Base-by-base conservation (phyloP, 2,888 invertebrate species). In the Apomyelois bistriatella region DNA sequence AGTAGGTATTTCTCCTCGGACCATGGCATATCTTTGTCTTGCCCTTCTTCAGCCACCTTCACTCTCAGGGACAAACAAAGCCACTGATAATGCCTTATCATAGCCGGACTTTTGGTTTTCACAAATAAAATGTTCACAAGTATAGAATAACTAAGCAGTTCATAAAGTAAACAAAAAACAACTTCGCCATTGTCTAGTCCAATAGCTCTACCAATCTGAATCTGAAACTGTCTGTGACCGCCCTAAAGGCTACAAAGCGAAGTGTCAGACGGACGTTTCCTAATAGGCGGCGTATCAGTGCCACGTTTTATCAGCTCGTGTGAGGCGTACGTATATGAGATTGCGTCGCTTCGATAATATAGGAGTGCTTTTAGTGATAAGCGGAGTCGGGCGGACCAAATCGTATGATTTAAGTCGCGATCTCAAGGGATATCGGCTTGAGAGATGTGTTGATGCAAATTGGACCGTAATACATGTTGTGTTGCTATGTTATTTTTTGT, bases 291-390 rank as follows among this genome's bases (percentile, higher is more conserved):
- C 41, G 41, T 41, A 17, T 41, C 41, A 17, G 41, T 13, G 38
- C 38, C 38, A 7, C 41, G 41, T 16, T 10, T 17, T 32, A 41
- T 41, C 41, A 9, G 22, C 17, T n/a, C 41, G 41, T 41, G 41
- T 41, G 41, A 41, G 41, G 17, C 41, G 41, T n/a, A 41, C 41
- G 41, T 17, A 41, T 43, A 46, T 13, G 30, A 46, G 46, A 46
- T 75, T 68, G 73, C 68, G 66, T 60, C 62, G 51, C 55, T 54
- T 53, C 58, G 82, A 83, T 83, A 82, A 69, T 61, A 9, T 53
- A 65, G 61, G 80, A 83, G 82, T 83, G 82, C 82, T 82, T 78
- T 81, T 70, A 62, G 64, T 74, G 82, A 82, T 82, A 81, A 62
- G 48, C 56, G 58, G 62, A 63, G 70, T 68, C 69, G 68, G 62